Percentiles rank a stretch among this genome's conserved stretches.
Conservation (phyloP, 2,113 vertebrate genomes). For the Heterochromis multidens region DNA sequence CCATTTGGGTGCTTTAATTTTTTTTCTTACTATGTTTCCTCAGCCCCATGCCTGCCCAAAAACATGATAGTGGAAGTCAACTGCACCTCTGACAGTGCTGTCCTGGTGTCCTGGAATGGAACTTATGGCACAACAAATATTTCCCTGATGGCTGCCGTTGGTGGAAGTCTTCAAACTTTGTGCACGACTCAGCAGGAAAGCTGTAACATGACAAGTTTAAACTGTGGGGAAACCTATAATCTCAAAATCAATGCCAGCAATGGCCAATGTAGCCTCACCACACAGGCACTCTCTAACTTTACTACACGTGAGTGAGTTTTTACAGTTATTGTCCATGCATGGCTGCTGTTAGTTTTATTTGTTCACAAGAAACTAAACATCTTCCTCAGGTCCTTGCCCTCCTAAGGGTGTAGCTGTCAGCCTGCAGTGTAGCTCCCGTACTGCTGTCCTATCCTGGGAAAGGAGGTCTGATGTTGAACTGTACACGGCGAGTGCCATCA, state of each 20-base stretch:
- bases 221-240: constrained; percentile 68
- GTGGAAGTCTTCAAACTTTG: constrained; percentile 34
- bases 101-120: constrained; percentile 60
- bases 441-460: constrained; percentile 63
- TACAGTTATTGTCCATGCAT: neutral
- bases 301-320: constrained; percentile 72
- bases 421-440: constrained; percentile 48
- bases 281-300: constrained; percentile 22
- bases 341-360: neutral
- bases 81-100: constrained; percentile 51
- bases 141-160: constrained; percentile 42
- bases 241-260: constrained; percentile 62
- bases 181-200: constrained; percentile 56
- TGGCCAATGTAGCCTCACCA: constrained; percentile 52
- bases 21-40: neutral
- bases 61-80: constrained; percentile 23
- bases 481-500: constrained; percentile 32
- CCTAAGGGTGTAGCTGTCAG: constrained; percentile 46
- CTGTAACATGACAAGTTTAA: constrained; percentile 57
- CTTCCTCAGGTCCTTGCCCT: constrained; percentile 61
- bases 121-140: constrained; percentile 49
- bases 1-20: neutral
- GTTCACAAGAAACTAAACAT: neutral
- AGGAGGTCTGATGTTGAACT: constrained; percentile 41
- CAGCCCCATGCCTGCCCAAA: constrained; percentile 71